Conservation (phyloP, 2,797 vertebrate genomes). For the Buphagus erythrorhynchus region DNA sequence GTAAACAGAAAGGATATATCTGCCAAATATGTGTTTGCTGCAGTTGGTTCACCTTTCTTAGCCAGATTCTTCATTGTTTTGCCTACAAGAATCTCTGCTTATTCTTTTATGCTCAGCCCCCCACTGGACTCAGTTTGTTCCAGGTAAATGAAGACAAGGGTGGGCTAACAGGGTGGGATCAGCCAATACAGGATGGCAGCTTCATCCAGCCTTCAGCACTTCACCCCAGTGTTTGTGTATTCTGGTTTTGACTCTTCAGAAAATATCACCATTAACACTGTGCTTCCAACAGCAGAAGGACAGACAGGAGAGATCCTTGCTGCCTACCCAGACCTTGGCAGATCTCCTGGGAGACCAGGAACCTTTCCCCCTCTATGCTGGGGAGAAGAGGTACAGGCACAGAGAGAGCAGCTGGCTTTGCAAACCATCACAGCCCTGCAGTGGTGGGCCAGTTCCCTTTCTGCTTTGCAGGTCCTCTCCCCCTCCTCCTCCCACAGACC, state of each 20-base stretch:
- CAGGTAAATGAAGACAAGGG: not conserved
- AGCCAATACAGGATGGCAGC: not conserved
- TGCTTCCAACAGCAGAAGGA: not conserved
- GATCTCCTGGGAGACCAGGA: not conserved
- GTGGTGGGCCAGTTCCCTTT: not conserved
- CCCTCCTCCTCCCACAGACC: not conserved
- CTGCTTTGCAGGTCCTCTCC: rapidly evolving
- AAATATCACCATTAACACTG: not conserved
- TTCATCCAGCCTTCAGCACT: not conserved
- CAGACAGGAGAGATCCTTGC: not conserved
- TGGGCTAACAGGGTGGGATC: not conserved
- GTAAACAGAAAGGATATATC: not conserved
- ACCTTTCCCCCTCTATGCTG: rapidly evolving
- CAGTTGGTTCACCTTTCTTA: not conserved
- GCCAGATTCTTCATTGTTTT: not conserved
- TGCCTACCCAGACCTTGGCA: not conserved
- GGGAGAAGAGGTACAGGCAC: rapidly evolving
- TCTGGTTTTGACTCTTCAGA: not conserved
- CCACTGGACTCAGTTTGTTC: not conserved
- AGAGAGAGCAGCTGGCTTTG: not conserved
- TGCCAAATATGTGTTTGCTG: not conserved
- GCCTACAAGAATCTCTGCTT: not conserved
- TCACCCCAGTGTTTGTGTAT: rapidly evolving
- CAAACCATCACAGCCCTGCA: not conserved
- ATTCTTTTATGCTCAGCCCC: not conserved